phyloP scores from a whole-genome alignment of 2,797 vertebrate genomes.

The Thaleichthys pacificus region DNA sequence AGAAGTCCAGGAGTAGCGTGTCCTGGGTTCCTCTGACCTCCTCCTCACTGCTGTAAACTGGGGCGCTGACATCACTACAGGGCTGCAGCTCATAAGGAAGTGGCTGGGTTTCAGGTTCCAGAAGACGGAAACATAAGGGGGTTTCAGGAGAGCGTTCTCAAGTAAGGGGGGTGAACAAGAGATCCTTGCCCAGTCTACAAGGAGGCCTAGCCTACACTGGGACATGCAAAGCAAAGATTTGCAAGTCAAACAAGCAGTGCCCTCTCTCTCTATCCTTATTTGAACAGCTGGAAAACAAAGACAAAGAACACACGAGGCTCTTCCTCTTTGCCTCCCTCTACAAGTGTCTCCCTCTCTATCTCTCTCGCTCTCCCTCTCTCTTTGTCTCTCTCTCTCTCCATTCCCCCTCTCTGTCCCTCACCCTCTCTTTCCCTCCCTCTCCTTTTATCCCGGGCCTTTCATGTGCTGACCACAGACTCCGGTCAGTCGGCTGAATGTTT shows the following conservation, averaged over 20 bases:
- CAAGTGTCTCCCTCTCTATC: background rate
- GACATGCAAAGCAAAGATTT: background rate
- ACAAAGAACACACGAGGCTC: background rate
- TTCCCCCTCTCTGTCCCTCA: conserved; percentile 19
- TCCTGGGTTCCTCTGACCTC: background rate
- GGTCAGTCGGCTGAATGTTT: conserved; percentile 70
- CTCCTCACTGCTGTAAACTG: background rate
- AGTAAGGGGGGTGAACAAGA: background rate
- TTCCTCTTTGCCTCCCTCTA: background rate
- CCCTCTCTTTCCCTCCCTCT: conserved; percentile 31
- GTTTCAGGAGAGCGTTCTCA: too few species aligned
- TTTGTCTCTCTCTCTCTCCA: conserved; percentile 14
- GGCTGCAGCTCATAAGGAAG: too few species aligned
- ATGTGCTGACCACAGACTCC: conserved; percentile 76
- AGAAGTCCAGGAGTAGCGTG: conserved; percentile 22
- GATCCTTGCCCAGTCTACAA: background rate
- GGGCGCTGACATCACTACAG: too few species aligned
- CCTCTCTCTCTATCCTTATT: background rate
- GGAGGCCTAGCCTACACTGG: background rate
- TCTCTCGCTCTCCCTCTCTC: conserved; percentile 23
- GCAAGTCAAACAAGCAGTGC: background rate
- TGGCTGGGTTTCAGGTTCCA: too few species aligned
- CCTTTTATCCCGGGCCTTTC: conserved; percentile 43
- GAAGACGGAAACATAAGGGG: too few species aligned
- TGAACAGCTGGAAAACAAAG: conserved; percentile 6